Percentiles rank a stretch among this genome's conserved stretches.
These are phyloP conservation scores for Cepphus grylle DNA, from an alignment of 2,113 vertebrate genomes.

Conservation along the genomic window DNA sequence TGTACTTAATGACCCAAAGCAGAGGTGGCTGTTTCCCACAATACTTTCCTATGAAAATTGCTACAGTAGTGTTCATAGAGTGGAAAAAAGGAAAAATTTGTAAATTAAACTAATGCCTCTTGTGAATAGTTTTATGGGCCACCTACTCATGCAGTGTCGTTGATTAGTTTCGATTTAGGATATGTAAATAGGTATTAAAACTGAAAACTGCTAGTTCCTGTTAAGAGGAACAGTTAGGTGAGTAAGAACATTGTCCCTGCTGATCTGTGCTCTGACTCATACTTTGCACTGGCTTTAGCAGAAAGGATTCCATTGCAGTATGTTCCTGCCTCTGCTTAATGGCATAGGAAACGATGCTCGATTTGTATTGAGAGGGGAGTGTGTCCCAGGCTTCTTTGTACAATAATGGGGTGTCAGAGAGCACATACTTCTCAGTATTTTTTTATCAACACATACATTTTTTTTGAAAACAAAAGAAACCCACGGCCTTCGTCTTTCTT, in stretches of 20 bases:
- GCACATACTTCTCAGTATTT: not conserved
- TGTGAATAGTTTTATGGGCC: slow-evolving; percentile 35
- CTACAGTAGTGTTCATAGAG: not conserved
- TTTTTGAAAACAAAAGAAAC: not conserved
- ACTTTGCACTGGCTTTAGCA: not conserved
- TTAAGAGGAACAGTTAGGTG: not conserved
- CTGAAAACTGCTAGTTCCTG: slow-evolving; percentile 19
- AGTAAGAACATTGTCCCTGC: slow-evolving; percentile 10
- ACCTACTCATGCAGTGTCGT: not conserved
- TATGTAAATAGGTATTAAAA: slow-evolving; percentile 45
- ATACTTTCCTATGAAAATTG: not conserved
- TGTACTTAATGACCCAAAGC: slow-evolving; percentile 6
- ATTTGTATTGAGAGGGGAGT: not conserved
- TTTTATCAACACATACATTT: not conserved
- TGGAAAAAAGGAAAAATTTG: not conserved
- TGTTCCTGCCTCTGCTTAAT: not conserved
- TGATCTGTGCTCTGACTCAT: slow-evolving; percentile 31
- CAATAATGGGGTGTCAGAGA: not conserved
- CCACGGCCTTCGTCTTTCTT: not conserved
- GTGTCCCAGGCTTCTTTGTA: not conserved
- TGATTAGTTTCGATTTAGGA: slow-evolving; percentile 50
- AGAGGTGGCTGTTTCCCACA: not conserved
- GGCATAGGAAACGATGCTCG: not conserved
- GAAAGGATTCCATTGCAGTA: not conserved
- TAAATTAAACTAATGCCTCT: slow-evolving; percentile 16